Evolutionary conservation across 2,797 vertebrate species (phyloP).

Genomic region (Coregonus sp.): DNA sequence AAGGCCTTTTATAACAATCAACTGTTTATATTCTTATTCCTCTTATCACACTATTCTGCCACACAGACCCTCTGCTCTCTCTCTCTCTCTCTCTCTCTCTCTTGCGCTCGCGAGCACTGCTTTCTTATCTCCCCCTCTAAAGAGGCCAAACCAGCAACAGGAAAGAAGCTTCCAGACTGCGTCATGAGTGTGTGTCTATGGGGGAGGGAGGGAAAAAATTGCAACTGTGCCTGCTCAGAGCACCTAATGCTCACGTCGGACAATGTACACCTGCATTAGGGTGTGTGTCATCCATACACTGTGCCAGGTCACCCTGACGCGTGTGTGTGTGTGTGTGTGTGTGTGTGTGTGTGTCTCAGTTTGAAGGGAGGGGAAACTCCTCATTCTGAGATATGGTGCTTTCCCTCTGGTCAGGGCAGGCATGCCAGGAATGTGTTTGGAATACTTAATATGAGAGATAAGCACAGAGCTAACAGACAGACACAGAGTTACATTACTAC

Average conservation of each 20-base stretch:
- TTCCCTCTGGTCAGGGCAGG: background rate
- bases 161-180: conserved; percentile 64
- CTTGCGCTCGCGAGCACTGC: conserved; percentile 30
- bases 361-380: background rate
- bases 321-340: background rate
- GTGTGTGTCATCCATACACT: background rate
- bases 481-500: background rate
- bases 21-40: background rate
- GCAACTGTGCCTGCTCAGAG: background rate
- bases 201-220: conserved; percentile 10
- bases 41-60: background rate
- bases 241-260: background rate
- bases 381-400: background rate
- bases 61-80: background rate
- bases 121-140: conserved; percentile 62
- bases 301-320: background rate
- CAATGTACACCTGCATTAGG: background rate
- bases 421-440: background rate
- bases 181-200: background rate
- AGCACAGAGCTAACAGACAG: background rate
- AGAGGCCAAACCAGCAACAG: conserved; percentile 69
- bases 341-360: background rate
- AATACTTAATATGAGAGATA: background rate
- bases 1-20: background rate
- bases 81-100: conserved; percentile 9